Conservation (phyloP, 2,797 vertebrate species). For the Pempheris klunzingeri region DNA sequence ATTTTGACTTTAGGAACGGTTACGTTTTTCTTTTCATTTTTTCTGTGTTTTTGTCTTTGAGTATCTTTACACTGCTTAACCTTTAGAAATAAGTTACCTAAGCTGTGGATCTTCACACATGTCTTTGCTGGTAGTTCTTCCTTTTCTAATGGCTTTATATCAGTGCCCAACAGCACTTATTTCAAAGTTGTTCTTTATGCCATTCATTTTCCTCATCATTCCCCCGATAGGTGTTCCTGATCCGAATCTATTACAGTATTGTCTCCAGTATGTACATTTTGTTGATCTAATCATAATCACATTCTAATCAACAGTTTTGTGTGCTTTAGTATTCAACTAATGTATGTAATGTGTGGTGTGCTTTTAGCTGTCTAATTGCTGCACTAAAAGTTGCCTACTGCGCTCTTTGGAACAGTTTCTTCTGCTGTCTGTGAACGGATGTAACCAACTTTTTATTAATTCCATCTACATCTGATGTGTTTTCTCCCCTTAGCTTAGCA, state of each 20-base stretch:
- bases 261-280: not conserved
- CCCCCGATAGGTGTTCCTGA: not conserved
- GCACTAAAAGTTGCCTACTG: not conserved
- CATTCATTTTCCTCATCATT: not conserved
- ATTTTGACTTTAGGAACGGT: too few species aligned
- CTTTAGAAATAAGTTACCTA: not conserved
- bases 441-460: not conserved
- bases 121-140: not conserved
- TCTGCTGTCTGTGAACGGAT: not conserved
- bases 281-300: too few species aligned
- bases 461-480: too few species aligned
- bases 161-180: not conserved
- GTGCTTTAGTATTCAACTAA: not conserved
- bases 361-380: too few species aligned
- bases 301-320: too few species aligned
- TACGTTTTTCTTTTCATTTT: too few species aligned
- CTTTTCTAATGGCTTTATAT: not conserved
- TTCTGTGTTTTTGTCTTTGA: too few species aligned
- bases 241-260: not conserved
- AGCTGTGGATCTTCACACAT: not conserved
- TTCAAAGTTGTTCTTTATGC: not conserved
- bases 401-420: not conserved
- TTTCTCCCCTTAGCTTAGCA: too few species aligned
- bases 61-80: not conserved
- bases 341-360: not conserved